phyloP scores from a whole-genome alignment of 2,113 vertebrate species.

The Sander vitreus region DNA sequence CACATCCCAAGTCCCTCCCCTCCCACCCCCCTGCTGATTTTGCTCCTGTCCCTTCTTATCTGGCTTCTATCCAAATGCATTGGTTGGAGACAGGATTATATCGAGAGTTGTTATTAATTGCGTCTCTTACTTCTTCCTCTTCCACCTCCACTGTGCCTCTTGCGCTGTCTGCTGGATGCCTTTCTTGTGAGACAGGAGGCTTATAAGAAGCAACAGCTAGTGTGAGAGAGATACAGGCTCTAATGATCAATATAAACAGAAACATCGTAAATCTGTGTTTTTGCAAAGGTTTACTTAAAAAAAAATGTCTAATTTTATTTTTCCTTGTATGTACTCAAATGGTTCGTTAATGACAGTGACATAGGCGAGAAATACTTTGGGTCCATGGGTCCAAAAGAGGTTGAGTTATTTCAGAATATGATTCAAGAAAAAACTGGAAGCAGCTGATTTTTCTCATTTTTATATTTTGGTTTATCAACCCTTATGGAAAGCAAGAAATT shows the following conservation, averaged over 20 bases:
- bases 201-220: constrained; percentile 45
- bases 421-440: background rate
- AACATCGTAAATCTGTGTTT: constrained; percentile 23
- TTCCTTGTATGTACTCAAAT: background rate
- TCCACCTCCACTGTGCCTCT: constrained; percentile 55
- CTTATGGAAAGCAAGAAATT: background rate
- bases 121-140: constrained; percentile 66
- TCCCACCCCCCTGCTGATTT: constrained; percentile 57
- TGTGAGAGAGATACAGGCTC: background rate
- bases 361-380: background rate
- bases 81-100: constrained; percentile 79
- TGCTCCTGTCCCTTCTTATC: constrained; percentile 74
- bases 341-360: background rate
- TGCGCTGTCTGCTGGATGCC: constrained; percentile 54
- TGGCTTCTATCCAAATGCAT: constrained; percentile 75
- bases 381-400: background rate
- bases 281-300: background rate
- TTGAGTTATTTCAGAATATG: constrained; percentile 1
- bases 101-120: constrained; percentile 77
- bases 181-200: constrained; percentile 58
- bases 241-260: constrained; percentile 48
- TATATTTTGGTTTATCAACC: background rate
- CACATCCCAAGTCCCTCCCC: constrained; percentile 44
- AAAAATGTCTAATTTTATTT: background rate
- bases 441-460: constrained; percentile 6